Conservation (phyloP, 2,888 invertebrate species). For the Allygus modestus region DNA sequence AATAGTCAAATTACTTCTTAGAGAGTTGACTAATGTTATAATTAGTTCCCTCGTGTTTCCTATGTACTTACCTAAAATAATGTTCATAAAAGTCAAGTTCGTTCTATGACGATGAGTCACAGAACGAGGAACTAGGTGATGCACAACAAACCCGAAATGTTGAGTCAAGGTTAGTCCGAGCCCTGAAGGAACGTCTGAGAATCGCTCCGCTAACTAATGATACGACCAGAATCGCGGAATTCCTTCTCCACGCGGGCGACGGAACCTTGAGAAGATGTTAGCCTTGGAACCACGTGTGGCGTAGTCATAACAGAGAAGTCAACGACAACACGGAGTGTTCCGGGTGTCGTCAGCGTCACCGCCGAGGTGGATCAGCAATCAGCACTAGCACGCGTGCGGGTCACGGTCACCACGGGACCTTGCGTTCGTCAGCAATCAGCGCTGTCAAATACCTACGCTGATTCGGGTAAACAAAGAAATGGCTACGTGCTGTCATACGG, state of each 20-base stretch:
- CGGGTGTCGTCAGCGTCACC: neutral
- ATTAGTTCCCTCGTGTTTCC: too few relatives aligned
- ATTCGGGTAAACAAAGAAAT: neutral
- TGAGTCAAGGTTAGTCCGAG: constrained; percentile 8
- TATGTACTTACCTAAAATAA: too few relatives aligned
- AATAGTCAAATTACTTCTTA: too few relatives aligned
- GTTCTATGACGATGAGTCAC: too few relatives aligned
- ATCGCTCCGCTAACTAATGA: neutral
- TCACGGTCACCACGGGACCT: constrained; percentile 9
- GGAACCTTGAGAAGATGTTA: constrained; percentile 33
- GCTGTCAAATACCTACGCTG: neutral
- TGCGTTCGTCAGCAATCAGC: neutral
- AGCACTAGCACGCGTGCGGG: neutral
- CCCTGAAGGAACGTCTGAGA: neutral
- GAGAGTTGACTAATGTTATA: too few relatives aligned
- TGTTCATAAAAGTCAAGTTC: too few relatives aligned
- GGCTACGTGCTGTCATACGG: neutral
- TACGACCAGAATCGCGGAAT: neutral
- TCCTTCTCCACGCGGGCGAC: neutral
- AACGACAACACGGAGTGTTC: constrained; percentile 32
- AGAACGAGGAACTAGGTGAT: neutral
- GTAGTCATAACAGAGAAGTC: constrained; percentile 33
- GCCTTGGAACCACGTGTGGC: constrained; percentile 12
- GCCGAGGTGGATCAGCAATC: neutral
- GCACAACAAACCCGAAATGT: neutral